A percentile compares a stretch with the other conserved stretches of the same genome.
phyloP scores from a whole-genome alignment of 2,113 vertebrate genomes.

The Ictalurus punctatus region DNA sequence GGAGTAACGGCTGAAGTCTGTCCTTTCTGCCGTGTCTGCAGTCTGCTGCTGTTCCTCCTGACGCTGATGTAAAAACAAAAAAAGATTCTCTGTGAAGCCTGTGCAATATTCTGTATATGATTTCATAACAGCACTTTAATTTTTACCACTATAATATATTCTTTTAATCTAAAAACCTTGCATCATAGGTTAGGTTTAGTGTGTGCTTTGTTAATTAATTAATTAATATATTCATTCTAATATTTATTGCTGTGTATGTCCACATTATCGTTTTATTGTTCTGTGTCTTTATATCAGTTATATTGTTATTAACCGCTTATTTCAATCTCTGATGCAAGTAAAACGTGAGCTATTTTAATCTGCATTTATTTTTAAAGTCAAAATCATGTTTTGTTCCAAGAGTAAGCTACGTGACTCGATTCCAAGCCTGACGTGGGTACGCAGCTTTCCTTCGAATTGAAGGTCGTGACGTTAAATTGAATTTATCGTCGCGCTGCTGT shows the following conservation, averaged over 20 bases:
- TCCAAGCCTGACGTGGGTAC: neutral
- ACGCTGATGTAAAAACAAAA: neutral
- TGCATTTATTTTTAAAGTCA: neutral
- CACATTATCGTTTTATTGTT: neutral
- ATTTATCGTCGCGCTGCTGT: neutral
- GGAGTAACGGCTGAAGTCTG: slow-evolving; percentile 58
- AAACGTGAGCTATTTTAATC: neutral
- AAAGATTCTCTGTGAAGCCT: neutral
- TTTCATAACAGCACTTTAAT: slow-evolving; percentile 26
- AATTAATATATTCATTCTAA: neutral
- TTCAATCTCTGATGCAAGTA: neutral
- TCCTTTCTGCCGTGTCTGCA: slow-evolving; percentile 59
- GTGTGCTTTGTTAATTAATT: neutral
- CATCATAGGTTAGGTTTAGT: neutral
- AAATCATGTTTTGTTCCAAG: neutral
- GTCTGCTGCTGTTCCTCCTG: slow-evolving; percentile 67
- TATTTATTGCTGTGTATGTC: slow-evolving; percentile 1
- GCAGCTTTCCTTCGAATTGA: neutral
- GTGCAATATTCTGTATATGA: slow-evolving; percentile 36
- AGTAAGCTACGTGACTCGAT: neutral
- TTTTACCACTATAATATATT: neutral
- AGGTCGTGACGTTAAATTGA: neutral
- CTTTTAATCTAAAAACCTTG: neutral
- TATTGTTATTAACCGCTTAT: neutral
- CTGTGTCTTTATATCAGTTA: neutral